phyloP scores from a whole-genome alignment of 2,113 vertebrate genomes.

The Castor canadensis region DNA sequence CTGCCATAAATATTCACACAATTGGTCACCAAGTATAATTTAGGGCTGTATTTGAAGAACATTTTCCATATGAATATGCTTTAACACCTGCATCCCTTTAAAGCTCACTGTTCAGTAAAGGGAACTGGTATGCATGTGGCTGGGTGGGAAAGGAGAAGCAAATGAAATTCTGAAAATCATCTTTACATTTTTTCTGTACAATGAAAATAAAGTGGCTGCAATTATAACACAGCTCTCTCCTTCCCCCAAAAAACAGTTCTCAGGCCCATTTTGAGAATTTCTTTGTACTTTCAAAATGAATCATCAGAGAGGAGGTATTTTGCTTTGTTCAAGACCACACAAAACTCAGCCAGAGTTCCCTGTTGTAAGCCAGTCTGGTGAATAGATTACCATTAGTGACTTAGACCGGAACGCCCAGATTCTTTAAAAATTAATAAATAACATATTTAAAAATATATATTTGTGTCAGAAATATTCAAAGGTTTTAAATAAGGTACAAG shows the following conservation, averaged over 20 bases:
- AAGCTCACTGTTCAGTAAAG: background rate
- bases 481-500: background rate
- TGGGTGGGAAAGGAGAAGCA: slow-evolving; percentile 41
- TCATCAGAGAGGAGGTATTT: background rate
- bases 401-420: background rate
- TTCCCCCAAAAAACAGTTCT: background rate
- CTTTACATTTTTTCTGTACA: slow-evolving; percentile 55
- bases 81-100: slow-evolving; percentile 70
- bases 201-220: slow-evolving; percentile 57
- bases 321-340: slow-evolving; percentile 13
- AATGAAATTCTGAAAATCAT: slow-evolving; percentile 45
- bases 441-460: slow-evolving; percentile 8
- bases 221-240: slow-evolving; percentile 33
- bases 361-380: background rate
- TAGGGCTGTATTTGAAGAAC: background rate
- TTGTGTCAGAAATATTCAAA: slow-evolving; percentile 34
- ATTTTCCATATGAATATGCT: slow-evolving; percentile 69
- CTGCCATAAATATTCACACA: slow-evolving; percentile 64
- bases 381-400: background rate
- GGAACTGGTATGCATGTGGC: slow-evolving; percentile 46
- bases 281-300: slow-evolving; percentile 30
- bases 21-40: slow-evolving; percentile 58
- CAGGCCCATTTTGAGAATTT: slow-evolving; percentile 22
- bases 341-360: background rate
- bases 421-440: background rate